phyloP scores from a whole-genome alignment of 1,140 invertebrate species.

The Subanguina moxae region DNA sequence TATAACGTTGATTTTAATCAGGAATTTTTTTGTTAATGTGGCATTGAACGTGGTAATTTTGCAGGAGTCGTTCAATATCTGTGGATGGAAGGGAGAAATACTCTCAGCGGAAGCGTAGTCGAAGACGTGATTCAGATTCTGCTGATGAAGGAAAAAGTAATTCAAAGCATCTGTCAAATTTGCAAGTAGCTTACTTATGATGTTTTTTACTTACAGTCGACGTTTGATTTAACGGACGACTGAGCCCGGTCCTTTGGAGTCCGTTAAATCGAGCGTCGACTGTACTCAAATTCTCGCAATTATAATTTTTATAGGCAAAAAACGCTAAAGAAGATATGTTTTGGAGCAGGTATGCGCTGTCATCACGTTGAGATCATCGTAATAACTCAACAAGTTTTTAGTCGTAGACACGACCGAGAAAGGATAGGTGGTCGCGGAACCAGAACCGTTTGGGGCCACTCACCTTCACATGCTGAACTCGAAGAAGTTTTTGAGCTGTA shows the following conservation, averaged over 20 bases:
- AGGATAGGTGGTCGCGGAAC: conserved; percentile 32
- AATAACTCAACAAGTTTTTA: conserved; percentile 18
- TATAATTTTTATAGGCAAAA: neutral
- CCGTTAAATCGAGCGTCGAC: too few relatives aligned
- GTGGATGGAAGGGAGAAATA: neutral
- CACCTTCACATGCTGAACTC: conserved; percentile 49
- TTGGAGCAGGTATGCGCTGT: conserved; percentile 32
- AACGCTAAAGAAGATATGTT: conserved; percentile 34
- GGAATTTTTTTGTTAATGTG: neutral
- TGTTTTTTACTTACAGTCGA: too few relatives aligned
- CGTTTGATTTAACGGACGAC: too few relatives aligned
- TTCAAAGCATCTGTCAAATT: neutral
- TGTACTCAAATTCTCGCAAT: too few relatives aligned
- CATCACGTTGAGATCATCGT: too few relatives aligned
- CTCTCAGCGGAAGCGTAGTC: neutral
- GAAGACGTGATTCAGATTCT: neutral
- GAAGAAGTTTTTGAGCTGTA: conserved; percentile 45
- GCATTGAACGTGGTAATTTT: neutral
- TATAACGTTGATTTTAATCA: neutral
- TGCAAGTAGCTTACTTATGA: neutral
- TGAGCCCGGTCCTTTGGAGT: too few relatives aligned
- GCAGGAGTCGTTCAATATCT: neutral
- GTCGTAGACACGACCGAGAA: conserved; percentile 42
- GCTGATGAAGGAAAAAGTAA: neutral
- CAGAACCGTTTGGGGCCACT: conserved; percentile 45